Evolutionary conservation across 2,113 vertebrate genomes (phyloP).

Genomic region (Gymnogyps californianus): DNA sequence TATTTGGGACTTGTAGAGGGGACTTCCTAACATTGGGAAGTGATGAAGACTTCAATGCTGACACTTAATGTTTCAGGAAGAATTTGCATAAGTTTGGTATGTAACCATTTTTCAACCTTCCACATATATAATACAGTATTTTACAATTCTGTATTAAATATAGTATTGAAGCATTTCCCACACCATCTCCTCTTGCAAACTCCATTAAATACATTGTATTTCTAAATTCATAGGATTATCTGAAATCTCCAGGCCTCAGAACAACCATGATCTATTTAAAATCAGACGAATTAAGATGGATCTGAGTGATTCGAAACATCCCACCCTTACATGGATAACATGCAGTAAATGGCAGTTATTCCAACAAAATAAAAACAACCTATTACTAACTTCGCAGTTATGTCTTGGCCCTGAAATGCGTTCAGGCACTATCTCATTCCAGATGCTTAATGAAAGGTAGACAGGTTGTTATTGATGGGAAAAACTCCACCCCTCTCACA

Average conservation of each 20-base stretch:
- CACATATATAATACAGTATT: not conserved
- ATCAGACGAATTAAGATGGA: not conserved
- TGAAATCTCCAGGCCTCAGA: not conserved
- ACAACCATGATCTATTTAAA: not conserved
- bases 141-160: not conserved
- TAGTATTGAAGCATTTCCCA: not conserved
- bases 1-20: not conserved
- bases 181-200: not conserved
- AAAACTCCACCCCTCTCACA: not conserved
- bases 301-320: not conserved
- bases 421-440: not conserved
- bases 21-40: not conserved
- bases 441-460: not conserved
- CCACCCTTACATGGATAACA: not conserved
- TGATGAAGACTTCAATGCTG: not conserved
- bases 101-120: not conserved
- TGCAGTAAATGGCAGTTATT: not conserved
- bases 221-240: not conserved
- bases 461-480: not conserved
- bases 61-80: not conserved
- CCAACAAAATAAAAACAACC: not conserved
- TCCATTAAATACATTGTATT: not conserved
- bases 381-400: not conserved
- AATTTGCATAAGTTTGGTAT: not conserved
- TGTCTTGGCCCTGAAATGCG: rapidly evolving